Conservation (phyloP, 2,797 vertebrate species). For the Enteromius afrohamiltoni region DNA sequence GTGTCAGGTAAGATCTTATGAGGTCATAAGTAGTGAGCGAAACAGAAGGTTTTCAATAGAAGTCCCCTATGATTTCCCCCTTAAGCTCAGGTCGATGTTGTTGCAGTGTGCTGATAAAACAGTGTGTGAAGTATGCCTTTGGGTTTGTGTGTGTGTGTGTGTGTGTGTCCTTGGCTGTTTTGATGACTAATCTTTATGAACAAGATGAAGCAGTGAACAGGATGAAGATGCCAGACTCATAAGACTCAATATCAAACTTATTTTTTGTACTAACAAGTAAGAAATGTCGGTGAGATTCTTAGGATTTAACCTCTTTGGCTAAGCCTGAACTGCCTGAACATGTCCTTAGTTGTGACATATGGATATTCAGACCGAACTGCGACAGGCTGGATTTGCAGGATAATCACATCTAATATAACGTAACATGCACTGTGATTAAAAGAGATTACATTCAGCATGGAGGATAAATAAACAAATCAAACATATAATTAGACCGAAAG, state of each 20-base stretch:
- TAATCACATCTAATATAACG: slow-evolving; percentile 22
- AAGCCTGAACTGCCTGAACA: background rate
- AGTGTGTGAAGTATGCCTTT: slow-evolving; percentile 22
- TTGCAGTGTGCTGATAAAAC: slow-evolving; percentile 42
- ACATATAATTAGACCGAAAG: background rate
- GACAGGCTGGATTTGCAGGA: slow-evolving; percentile 35
- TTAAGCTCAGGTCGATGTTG: slow-evolving; percentile 34
- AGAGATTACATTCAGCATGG: slow-evolving; percentile 2
- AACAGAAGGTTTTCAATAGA: slow-evolving; percentile 25
- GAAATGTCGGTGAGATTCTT: background rate
- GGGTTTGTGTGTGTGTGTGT: slow-evolving; percentile 23
- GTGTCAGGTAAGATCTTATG: slow-evolving; percentile 39
- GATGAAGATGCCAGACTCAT: slow-evolving; percentile 16
- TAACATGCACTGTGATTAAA: slow-evolving; percentile 29
- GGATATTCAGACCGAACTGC: slow-evolving; percentile 25
- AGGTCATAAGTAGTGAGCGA: slow-evolving; percentile 29
- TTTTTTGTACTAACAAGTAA: slow-evolving; percentile 8
- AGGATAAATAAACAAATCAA: background rate
- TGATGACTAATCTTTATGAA: slow-evolving; percentile 42
- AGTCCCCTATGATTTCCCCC: slow-evolving; percentile 1
- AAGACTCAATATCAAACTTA: slow-evolving; percentile 10
- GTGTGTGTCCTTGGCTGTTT: slow-evolving; percentile 15
- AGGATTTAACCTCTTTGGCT: slow-evolving; percentile 14
- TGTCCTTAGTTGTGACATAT: background rate
- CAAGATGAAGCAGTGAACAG: slow-evolving; percentile 3